Base-by-base conservation (phyloP, 1,140 invertebrate species). In the Bilobella aurantiaca region DNA sequence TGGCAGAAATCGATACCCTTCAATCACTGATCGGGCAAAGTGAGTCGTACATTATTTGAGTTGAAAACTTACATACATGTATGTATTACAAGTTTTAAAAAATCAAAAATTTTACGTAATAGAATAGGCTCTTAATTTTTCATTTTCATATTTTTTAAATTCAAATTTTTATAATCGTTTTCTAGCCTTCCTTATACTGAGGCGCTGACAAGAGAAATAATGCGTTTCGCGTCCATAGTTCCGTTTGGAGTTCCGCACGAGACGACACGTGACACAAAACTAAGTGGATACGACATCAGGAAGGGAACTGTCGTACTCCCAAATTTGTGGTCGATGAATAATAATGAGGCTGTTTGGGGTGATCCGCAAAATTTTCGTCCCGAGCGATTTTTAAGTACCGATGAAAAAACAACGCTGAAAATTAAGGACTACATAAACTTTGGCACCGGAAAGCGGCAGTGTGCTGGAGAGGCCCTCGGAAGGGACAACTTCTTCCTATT, bases 1-100 rank as follows among this genome's bases (percentile, higher is more conserved):
- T 30, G 87, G 86, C 0, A 78, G 81, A 65, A 81, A 86, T 28
- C 77, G 87, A 69, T 75, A 83, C 37, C 88, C 88, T 1, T 79
- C 80, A 21, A 76, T 90, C 25, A 81, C 83, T 47, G 89, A 91
- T 75, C 82, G 86, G 64, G 74, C 82, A 5, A 58, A 32, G 58
- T 66, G 81, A 3, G 73, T 80, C 5, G 18, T 42, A 18, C n/a
- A n/a, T n/a, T n/a, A 18, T 18, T 18, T 42, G 8, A n/a, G n/a
- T n/a, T n/a, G n/a, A n/a, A n/a, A n/a, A n/a, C n/a, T n/a, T n/a
- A n/a, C n/a, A n/a, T n/a, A n/a, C n/a, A n/a, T n/a, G n/a, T n/a
- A n/a, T n/a, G n/a, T n/a, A n/a, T n/a, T n/a, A n/a, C n/a, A n/a
- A n/a, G n/a, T n/a, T n/a, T n/a, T n/a, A n/a, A n/a, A n/a, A n/a